Evolutionary conservation across 2,888 invertebrate genomes (phyloP).

Genomic region (Torymus texanus): DNA sequence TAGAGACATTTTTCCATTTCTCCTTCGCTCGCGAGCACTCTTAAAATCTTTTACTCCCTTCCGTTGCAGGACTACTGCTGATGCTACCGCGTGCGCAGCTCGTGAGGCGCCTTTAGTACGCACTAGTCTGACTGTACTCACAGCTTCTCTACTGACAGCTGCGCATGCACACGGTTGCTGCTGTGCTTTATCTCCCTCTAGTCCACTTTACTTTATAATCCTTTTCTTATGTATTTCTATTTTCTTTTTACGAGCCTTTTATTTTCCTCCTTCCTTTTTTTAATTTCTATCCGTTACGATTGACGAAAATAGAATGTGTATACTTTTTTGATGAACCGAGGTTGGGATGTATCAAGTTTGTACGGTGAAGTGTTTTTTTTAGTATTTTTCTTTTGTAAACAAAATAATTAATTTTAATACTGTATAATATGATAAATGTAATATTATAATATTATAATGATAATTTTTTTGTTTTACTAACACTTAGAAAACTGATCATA

Average conservation of each 20-base stretch:
- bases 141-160: constrained; percentile 22
- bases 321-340: too few relatives aligned
- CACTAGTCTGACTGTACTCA: constrained; percentile 8
- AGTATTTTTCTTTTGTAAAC: too few relatives aligned
- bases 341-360: too few relatives aligned
- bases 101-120: constrained; percentile 4
- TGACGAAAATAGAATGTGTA: too few relatives aligned
- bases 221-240: constrained; percentile 55
- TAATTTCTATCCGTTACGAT: constrained; percentile 16
- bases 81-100: neutral
- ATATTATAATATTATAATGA: too few relatives aligned
- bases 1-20: constrained; percentile 38
- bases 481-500: too few relatives aligned
- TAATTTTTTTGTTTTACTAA: too few relatives aligned
- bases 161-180: neutral
- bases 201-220: constrained; percentile 50
- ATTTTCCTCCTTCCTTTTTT: constrained; percentile 17
- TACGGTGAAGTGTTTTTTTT: too few relatives aligned
- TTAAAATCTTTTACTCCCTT: constrained; percentile 48
- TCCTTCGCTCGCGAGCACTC: constrained; percentile 20
- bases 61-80: constrained; percentile 15
- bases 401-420: too few relatives aligned
- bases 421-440: too few relatives aligned
- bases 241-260: constrained; percentile 26
- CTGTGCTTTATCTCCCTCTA: constrained; percentile 40